A percentile compares a stretch with the other conserved stretches of the same genome.
These are phyloP conservation scores for Mustela nigripes DNA, from an alignment of 2,113 vertebrate genomes.

Conservation along the genomic window DNA sequence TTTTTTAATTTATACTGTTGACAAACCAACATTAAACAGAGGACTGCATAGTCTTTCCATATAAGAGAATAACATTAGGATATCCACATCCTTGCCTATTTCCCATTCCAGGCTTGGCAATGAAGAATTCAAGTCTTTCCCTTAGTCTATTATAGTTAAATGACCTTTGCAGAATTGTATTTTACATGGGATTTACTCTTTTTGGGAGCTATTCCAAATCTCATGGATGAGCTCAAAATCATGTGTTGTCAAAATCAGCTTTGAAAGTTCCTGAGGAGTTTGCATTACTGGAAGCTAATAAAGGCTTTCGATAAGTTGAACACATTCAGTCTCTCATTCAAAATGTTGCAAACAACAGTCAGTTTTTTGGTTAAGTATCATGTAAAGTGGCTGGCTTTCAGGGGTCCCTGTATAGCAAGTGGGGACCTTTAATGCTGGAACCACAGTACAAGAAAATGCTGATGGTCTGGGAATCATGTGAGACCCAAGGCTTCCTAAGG, in stretches of 20 bases:
- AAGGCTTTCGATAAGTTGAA: neutral
- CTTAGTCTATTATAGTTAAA: neutral
- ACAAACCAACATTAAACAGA: neutral
- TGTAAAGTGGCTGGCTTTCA: no score
- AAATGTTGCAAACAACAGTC: neutral
- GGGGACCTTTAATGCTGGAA: rapidly evolving
- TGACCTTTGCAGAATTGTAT: neutral
- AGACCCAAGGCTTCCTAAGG: neutral
- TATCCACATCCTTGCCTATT: neutral
- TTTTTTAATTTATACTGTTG: neutral
- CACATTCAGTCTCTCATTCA: neutral
- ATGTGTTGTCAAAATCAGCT: neutral
- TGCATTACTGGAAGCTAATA: neutral
- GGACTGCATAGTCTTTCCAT: neutral
- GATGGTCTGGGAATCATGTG: rapidly evolving
- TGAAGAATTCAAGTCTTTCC: neutral
- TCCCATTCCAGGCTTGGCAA: neutral
- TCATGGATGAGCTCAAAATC: neutral
- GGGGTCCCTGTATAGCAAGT: rapidly evolving
- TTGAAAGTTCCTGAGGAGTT: neutral
- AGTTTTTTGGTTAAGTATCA: neutral
- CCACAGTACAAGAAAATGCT: rapidly evolving
- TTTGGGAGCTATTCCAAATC: neutral
- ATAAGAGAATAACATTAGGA: neutral
- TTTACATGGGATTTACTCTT: neutral